phyloP scores from a whole-genome alignment of 1,140 invertebrate species.

The Cryptotermes secundus region DNA sequence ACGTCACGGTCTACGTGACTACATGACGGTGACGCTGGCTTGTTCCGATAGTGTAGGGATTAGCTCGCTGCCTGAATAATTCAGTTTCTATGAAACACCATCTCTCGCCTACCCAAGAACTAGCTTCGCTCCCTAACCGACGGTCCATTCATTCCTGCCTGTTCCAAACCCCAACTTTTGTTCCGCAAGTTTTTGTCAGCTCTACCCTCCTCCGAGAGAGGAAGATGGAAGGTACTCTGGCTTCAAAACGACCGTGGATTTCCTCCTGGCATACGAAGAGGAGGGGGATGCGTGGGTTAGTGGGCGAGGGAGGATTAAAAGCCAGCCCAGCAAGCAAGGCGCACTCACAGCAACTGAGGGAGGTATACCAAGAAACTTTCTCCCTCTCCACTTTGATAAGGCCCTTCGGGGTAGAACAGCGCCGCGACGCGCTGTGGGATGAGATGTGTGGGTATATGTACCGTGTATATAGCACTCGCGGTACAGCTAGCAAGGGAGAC shows the following conservation, averaged over 20 bases:
- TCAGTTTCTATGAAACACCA: not conserved
- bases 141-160: not conserved
- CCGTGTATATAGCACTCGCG: not conserved
- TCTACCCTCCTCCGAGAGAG: not conserved
- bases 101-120: not conserved
- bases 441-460: not conserved
- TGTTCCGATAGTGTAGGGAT: too few species aligned
- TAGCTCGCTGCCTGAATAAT: not conserved
- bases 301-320: not conserved
- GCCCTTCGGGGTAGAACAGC: not conserved
- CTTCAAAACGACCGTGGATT: not conserved
- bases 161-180: not conserved
- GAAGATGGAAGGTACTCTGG: not conserved
- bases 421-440: not conserved
- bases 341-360: not conserved
- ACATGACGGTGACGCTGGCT: too few species aligned
- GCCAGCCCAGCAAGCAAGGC: not conserved
- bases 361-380: not conserved
- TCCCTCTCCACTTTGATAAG: slow-evolving; percentile 16
- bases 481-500: not conserved
- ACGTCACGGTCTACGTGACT: too few species aligned
- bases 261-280: not conserved
- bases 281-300: not conserved
- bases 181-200: not conserved
- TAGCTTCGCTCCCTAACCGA: not conserved